A percentile compares a stretch with the other conserved stretches of the same genome.
Conservation (phyloP, 2,888 invertebrate species). For the Pilophorus perplexus region DNA sequence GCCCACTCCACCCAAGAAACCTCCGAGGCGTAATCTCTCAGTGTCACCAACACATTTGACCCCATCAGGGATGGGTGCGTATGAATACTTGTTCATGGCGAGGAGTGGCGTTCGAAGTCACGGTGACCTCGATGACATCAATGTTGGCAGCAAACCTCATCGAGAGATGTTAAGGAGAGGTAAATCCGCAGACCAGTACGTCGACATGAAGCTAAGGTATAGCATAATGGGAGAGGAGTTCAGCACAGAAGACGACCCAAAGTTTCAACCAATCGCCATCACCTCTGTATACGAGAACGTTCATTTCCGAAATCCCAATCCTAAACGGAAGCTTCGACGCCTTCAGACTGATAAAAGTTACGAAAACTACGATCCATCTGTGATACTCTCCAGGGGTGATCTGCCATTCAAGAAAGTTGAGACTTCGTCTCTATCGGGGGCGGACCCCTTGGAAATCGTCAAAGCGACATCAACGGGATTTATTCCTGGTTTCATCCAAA, state of each 20-base stretch:
- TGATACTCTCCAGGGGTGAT: conserved; percentile 49
- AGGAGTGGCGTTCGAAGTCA: conserved; percentile 68
- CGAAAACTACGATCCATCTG: conserved; percentile 61
- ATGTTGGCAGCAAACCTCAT: conserved; percentile 44
- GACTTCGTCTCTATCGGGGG: conserved; percentile 48
- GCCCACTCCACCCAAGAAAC: conserved; percentile 86
- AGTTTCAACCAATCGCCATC: conserved; percentile 65
- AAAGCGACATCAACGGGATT: conserved; percentile 39
- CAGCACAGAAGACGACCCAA: conserved; percentile 52
- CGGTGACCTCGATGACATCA: conserved; percentile 66
- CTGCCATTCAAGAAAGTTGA: conserved; percentile 50
- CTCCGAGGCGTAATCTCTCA: conserved; percentile 79
- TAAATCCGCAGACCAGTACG: conserved; percentile 74
- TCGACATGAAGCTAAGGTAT: conserved; percentile 66
- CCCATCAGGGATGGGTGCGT: conserved; percentile 60
- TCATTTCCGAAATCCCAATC: conserved; percentile 69
- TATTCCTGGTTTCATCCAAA: conserved; percentile 53
- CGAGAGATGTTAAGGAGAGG: conserved; percentile 61
- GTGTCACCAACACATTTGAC: conserved; percentile 77
- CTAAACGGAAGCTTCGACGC: conserved; percentile 66
- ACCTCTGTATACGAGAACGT: conserved; percentile 72
- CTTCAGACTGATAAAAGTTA: conserved; percentile 57
- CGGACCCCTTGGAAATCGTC: conserved; percentile 49
- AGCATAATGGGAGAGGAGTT: conserved; percentile 52
- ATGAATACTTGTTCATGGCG: conserved; percentile 63